These are phyloP conservation scores for Cheilosia variabilis DNA, from an alignment of 2,888 invertebrate genomes.

Conservation along the genomic window DNA sequence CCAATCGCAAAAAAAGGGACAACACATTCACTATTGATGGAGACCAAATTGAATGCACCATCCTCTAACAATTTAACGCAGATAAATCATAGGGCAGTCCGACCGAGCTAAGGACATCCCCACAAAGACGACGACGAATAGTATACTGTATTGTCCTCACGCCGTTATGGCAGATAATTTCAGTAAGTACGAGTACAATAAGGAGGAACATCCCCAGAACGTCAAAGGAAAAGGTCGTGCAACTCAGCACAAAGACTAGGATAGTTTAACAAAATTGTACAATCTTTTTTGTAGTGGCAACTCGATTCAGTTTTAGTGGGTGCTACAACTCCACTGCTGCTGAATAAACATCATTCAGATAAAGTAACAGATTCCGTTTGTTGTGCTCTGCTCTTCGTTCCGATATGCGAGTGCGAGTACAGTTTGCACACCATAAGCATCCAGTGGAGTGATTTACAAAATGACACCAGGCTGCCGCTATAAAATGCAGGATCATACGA, in stretches of 20 bases:
- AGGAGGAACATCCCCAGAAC: background rate
- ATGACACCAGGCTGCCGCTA: conserved; percentile 60
- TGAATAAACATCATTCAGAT: conserved; percentile 69
- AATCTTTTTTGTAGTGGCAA: conserved; percentile 66
- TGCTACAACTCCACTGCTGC: conserved; percentile 43
- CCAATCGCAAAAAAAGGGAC: background rate
- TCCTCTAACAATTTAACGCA: background rate
- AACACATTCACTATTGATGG: too few species aligned
- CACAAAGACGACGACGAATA: background rate
- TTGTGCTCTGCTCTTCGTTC: conserved; percentile 42
- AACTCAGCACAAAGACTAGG: conserved; percentile 38
- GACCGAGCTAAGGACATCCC: conserved; percentile 17
- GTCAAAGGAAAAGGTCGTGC: conserved; percentile 47
- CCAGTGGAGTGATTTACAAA: conserved; percentile 67
- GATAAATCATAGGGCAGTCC: conserved; percentile 28
- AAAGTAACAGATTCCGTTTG: conserved; percentile 68
- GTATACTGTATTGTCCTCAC: conserved; percentile 30
- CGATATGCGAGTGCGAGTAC: conserved; percentile 6
- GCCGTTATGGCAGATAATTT: conserved; percentile 16
- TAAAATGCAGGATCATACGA: conserved; percentile 69
- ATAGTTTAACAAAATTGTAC: conserved; percentile 46
- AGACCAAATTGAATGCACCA: too few species aligned
- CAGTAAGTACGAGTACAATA: background rate
- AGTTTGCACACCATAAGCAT: conserved; percentile 59
- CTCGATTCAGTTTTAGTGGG: conserved; percentile 67